Evolutionary conservation across 2,113 vertebrate species (phyloP), one percentile per base, ranked within the genome.

Genomic region (Heterotis niloticus): DNA sequence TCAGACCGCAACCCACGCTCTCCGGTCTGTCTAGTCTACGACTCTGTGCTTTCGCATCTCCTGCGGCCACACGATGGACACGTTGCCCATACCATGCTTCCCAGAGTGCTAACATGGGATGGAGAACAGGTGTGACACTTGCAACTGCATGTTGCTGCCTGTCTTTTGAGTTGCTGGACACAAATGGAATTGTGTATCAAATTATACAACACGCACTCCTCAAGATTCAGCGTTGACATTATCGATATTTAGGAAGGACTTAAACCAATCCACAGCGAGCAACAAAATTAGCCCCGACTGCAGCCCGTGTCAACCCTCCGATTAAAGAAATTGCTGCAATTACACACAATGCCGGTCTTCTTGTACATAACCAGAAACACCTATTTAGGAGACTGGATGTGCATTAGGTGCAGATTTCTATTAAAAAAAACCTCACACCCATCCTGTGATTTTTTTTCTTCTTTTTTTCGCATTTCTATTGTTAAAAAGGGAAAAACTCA

Each of bases 401-500:
- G 3, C 56, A 51, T 23, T 16, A 29, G 64, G 56, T 29, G 18
- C 29, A 79, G 34, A 62, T 64, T 64, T 64, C 52, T 34, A 79
- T 29, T n/a, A 13, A 60, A 74, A 60, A 74, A 23, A 20, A 14
- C 16, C 51, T 67, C 52, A 59, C n/a, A 57, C 44, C 56, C 60
- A 62, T 78, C 44, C 66, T 57, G 26, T 44, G 23, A 54, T 5
- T 51, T 16, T 14, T 52, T 72, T n/a, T 18, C n/a, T 2, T n/a
- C 13, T 10, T 23, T 44, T 28, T 28, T 20, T 51, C 20, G 23
- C 59, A 64, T 23, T 65, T 52, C n/a, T 10, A 20, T 65, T 20
- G 18, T 26, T 57, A 29, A 44, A 81, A 80, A 84, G 84, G 80
- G 87, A 79, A 72, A 84, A 86, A 64, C 87, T 78, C 24, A 78